Base-by-base conservation (phyloP, 2,888 invertebrate species). In the Tuberolachnus salignus region DNA sequence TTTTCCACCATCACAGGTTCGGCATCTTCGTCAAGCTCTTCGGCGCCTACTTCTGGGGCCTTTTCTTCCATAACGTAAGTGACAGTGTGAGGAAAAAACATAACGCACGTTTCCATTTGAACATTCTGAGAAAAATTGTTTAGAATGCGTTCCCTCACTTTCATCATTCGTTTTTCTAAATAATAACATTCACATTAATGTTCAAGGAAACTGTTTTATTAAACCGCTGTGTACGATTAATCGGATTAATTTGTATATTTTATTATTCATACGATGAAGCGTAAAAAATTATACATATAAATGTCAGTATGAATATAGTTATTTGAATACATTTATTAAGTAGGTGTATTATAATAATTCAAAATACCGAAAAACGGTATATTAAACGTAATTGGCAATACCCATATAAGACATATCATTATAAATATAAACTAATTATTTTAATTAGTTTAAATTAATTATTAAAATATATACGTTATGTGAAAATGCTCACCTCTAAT, bases 71-170 rank as follows among this genome's bases (percentile, higher is more conserved):
- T 69, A 13, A 78, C 14, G 4, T 78, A 78, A 6, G 49, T 8
- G 13, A 83, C 80, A 46, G 82, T 83, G 59, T 83, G 83, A 23
- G 84, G 84, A 46, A 84, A 83, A 80, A 82, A 84, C 21, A 84
- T 11, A n/a, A 83, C 82, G 11, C 83, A 81, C 1, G 83, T 82
- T 80, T 83, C 81, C 66, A 81, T 81, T 19, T 80, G 64, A 14
- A 83, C 51, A 21, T 81, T 49, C 11, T 80, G 80, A 2, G 82
- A 81, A 21, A 84, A 81, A 26, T 81, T 55, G 55, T 81, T 82
- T 66, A 83, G 73, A 16, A 81, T 80, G 14, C 82, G 71, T n/a
- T 82, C 80, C 69, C 81, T 81, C 26, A 83, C 73, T 26, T 80
- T 80, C 26, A 83, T 82, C 78, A 82, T 74, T 57, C 82, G 81